Evolutionary conservation across 1,140 invertebrate genomes (phyloP).

Genomic region (Calephelis virginiensis): DNA sequence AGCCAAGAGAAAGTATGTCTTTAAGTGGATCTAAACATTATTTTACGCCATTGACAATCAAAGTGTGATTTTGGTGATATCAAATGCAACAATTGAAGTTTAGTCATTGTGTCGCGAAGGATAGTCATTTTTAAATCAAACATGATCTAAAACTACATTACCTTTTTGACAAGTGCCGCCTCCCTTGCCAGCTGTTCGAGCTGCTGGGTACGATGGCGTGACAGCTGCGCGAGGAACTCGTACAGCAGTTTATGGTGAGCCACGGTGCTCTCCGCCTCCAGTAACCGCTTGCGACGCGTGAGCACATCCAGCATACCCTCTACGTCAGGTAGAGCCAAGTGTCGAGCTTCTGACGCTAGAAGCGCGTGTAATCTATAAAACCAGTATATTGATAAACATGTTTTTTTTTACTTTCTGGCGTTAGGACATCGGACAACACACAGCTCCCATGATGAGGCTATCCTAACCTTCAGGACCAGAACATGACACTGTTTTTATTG

Average conservation of each 20-base stretch:
- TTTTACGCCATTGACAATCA: no score
- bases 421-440: neutral
- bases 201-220: slow-evolving; percentile 87
- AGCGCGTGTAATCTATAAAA: slow-evolving; percentile 73
- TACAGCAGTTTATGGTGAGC: slow-evolving; percentile 89
- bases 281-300: slow-evolving; percentile 86
- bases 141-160: neutral
- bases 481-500: no score
- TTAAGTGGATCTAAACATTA: no score
- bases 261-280: slow-evolving; percentile 88
- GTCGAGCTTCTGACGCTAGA: slow-evolving; percentile 83
- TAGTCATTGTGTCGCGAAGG: no score
- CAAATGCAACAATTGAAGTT: no score
- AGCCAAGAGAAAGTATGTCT: no score
- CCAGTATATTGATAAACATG: neutral
- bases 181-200: slow-evolving; percentile 83
- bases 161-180: slow-evolving; percentile 83
- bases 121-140: no score
- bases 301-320: slow-evolving; percentile 90
- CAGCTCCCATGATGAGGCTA: no score
- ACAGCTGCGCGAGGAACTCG: slow-evolving; percentile 90
- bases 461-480: no score
- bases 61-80: no score
- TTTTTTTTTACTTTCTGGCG: neutral
- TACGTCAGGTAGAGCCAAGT: slow-evolving; percentile 88